Percentiles rank a stretch among this genome's conserved stretches.
These are phyloP conservation scores for Dryas iulia DNA, from an alignment of 1,140 invertebrate species.

Conservation along the genomic window DNA sequence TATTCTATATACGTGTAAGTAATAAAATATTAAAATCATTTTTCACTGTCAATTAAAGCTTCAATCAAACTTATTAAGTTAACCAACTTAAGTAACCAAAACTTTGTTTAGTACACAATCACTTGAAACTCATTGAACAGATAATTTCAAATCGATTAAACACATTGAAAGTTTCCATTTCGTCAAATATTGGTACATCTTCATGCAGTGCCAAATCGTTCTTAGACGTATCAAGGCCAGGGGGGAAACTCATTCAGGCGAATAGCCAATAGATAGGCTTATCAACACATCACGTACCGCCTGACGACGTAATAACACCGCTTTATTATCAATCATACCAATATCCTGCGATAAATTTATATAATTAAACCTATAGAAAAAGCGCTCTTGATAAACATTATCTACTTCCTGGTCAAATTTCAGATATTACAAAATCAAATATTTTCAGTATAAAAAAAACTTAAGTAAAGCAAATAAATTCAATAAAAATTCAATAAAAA, in stretches of 20 bases:
- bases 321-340: constrained; percentile 40
- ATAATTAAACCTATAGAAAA: constrained; percentile 20
- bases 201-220: constrained; percentile 40
- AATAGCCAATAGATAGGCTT: constrained; percentile 58
- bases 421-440: neutral
- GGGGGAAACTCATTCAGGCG: constrained; percentile 51
- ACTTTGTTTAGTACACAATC: neutral
- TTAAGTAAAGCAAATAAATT: no score
- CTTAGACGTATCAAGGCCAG: constrained; percentile 37
- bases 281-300: constrained; percentile 48
- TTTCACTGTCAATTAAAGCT: constrained; percentile 1
- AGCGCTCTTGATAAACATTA: neutral
- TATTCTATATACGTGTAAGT: neutral
- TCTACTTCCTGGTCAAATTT: neutral
- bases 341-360: constrained; percentile 32
- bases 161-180: constrained; percentile 56
- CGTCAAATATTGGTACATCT: constrained; percentile 46
- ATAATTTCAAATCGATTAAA: constrained; percentile 54
- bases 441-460: no score
- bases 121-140: constrained; percentile 48
- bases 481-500: no score
- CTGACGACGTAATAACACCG: constrained; percentile 36
- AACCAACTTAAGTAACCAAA: constrained; percentile 4
- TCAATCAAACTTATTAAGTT: constrained; percentile 9
- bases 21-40: neutral